phyloP scores from a whole-genome alignment of 2,797 vertebrate genomes.

The Artibeus jamaicensis region DNA sequence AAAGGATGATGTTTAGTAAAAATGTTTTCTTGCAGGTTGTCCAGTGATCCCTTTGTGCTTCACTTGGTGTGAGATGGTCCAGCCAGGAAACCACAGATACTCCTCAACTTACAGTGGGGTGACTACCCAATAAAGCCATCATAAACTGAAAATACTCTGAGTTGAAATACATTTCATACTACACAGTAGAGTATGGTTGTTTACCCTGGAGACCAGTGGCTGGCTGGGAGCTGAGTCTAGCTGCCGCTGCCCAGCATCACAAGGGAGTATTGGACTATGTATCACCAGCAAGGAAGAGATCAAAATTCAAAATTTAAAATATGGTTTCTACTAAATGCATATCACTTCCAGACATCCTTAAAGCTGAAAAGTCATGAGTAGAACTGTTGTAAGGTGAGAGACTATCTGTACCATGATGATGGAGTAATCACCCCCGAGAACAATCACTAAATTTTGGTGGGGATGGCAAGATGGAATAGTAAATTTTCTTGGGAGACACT shows the following conservation, averaged over 20 bases:
- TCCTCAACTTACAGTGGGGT: not conserved
- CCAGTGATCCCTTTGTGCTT: not conserved
- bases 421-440: not conserved
- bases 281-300: not conserved
- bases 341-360: not conserved
- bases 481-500: not conserved
- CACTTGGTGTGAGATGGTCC: not conserved
- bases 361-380: not conserved
- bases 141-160: not conserved
- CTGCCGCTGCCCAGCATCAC: not conserved
- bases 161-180: not conserved
- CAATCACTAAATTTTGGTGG: not conserved
- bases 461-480: not conserved
- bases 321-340: not conserved
- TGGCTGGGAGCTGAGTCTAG: not conserved
- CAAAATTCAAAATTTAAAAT: not conserved
- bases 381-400: not conserved
- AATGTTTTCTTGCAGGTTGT: not conserved
- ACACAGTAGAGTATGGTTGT: not conserved
- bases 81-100: not conserved
- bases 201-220: not conserved
- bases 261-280: too few species aligned
- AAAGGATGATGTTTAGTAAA: not conserved
- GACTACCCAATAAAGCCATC: not conserved
- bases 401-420: not conserved